A percentile compares a stretch with the other conserved stretches of the same genome.
phyloP scores from a whole-genome alignment of 2,113 vertebrate genomes.

The Patagioenas fasciata region DNA sequence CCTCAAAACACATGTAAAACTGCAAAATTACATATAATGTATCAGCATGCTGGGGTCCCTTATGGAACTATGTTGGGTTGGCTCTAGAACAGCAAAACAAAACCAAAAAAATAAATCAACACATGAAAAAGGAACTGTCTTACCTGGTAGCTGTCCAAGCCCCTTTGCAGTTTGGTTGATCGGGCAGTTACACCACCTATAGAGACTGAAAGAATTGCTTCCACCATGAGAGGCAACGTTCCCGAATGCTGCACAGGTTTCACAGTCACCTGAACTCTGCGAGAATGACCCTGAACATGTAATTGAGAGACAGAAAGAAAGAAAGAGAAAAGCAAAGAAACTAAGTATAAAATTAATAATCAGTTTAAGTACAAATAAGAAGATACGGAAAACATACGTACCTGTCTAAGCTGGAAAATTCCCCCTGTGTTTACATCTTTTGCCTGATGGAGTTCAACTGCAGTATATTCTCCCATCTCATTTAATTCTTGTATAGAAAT shows the following conservation, averaged over 20 bases:
- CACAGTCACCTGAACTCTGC: slow-evolving; percentile 90
- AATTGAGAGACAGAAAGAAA: neutral
- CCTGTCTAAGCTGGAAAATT: slow-evolving; percentile 95
- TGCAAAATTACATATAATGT: neutral
- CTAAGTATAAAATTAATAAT: neutral
- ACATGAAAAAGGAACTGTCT: neutral
- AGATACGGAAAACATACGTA: neutral
- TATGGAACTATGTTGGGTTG: neutral
- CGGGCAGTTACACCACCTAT: slow-evolving; percentile 92
- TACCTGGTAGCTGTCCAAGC: slow-evolving; percentile 98
- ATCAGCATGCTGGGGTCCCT: neutral
- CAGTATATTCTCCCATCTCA: slow-evolving; percentile 92
- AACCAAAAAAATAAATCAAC: neutral
- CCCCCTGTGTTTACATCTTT: slow-evolving; percentile 96
- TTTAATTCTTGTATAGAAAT: slow-evolving; percentile 93
- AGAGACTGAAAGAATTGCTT: slow-evolving; percentile 90
- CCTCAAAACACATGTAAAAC: neutral
- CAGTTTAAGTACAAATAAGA: neutral
- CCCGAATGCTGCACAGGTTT: slow-evolving; percentile 93
- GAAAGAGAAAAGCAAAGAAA: neutral
- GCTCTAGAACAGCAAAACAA: neutral
- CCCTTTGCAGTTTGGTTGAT: slow-evolving; percentile 91
- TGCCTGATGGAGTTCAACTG: slow-evolving; percentile 90
- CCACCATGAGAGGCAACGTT: slow-evolving; percentile 92
- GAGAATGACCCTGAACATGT: slow-evolving; percentile 89